Conservation (phyloP, 2,888 invertebrate genomes). For the Ormyrus pomaceus region DNA sequence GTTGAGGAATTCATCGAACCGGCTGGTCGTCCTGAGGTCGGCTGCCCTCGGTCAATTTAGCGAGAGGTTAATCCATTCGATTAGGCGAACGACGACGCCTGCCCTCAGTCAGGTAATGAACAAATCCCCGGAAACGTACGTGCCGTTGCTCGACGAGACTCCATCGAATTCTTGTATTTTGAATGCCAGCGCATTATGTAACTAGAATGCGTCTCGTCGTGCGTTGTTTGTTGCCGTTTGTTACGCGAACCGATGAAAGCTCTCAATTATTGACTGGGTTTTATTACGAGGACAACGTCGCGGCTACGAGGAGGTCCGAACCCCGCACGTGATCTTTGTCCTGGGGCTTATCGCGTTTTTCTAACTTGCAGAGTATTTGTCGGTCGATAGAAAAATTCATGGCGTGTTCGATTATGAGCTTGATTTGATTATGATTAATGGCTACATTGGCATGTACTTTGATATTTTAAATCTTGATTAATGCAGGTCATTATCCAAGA, state of each 20-base stretch:
- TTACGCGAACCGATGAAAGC: background rate
- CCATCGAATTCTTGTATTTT: slow-evolving; percentile 33
- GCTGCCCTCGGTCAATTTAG: slow-evolving; percentile 56
- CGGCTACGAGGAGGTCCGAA: background rate
- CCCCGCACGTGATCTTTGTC: slow-evolving; percentile 26
- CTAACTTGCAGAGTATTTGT: background rate
- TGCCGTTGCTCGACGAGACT: background rate
- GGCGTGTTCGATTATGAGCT: background rate
- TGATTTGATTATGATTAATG: background rate
- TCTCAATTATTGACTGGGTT: background rate
- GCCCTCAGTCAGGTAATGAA: slow-evolving; percentile 63
- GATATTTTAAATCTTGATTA: slow-evolving; percentile 18
- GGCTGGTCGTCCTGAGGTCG: slow-evolving; percentile 56
- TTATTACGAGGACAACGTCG: background rate
- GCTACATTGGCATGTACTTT: too few relatives aligned
- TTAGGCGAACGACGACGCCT: slow-evolving; percentile 56
- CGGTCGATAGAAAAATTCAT: background rate
- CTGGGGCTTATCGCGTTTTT: background rate
- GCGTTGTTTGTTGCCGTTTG: background rate
- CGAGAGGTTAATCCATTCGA: slow-evolving; percentile 62
- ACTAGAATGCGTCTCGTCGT: slow-evolving; percentile 46
- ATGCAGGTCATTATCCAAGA: slow-evolving; percentile 49
- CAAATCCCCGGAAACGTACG: background rate
- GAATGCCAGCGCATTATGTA: slow-evolving; percentile 62
- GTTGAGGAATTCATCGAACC: slow-evolving; percentile 62